Conservation (phyloP, 2,797 vertebrate species). For the Steatocranus sp. region DNA sequence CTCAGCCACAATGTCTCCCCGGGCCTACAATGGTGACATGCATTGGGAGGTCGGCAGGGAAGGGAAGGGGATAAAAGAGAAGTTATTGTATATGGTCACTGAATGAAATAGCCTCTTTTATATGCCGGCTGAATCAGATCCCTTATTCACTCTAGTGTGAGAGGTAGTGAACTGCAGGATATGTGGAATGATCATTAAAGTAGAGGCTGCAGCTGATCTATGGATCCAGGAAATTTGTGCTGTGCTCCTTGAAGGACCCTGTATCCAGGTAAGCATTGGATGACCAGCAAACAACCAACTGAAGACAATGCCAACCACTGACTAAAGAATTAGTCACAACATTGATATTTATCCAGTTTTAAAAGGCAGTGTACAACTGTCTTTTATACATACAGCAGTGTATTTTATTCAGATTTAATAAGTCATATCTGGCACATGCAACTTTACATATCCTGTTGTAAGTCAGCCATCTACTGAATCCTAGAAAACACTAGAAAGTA, state of each 20-base stretch:
- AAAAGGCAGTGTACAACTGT: background rate
- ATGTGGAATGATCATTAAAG: background rate
- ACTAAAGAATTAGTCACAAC: background rate
- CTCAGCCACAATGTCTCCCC: constrained; percentile 48
- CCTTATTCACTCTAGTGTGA: background rate
- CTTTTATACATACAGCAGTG: rapidly evolving
- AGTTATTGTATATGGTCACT: background rate
- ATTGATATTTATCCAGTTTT: background rate
- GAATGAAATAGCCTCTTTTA: background rate
- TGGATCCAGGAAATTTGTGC: background rate
- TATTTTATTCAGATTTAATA: background rate
- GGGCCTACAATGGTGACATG: background rate
- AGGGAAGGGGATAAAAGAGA: background rate
- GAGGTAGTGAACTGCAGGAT: background rate
- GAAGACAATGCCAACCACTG: background rate
- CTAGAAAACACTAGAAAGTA: background rate
- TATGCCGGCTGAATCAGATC: background rate
- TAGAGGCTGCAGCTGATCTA: background rate
- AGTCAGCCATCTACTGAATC: background rate
- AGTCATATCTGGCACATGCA: background rate
- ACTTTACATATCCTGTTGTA: background rate
- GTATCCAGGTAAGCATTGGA: background rate
- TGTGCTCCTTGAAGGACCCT: background rate
- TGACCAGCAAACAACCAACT: background rate
- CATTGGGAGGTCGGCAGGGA: constrained; percentile 15